phyloP scores from a whole-genome alignment of 1,140 invertebrate genomes.

The Drosophila fuyamai region DNA sequence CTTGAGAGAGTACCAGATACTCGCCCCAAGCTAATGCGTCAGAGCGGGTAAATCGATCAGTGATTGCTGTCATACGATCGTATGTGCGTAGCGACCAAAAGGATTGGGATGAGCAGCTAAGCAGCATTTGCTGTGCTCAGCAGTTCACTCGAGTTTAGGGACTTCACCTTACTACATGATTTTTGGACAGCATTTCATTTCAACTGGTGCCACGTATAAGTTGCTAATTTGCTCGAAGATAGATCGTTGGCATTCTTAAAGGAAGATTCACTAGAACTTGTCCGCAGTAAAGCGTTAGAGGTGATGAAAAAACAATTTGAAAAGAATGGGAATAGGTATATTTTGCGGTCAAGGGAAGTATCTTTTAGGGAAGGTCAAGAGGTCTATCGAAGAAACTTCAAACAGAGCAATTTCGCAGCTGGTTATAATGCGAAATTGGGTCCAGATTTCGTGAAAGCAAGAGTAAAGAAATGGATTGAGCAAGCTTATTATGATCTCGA shows the following conservation, averaged over 20 bases:
- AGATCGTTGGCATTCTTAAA: not conserved
- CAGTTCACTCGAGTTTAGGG: not conserved
- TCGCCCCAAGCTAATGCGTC: slow-evolving; percentile 7
- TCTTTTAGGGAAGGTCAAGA: slow-evolving; percentile 12
- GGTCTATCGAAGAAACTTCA: slow-evolving; percentile 10
- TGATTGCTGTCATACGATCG: not conserved
- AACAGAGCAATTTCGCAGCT: slow-evolving; percentile 3
- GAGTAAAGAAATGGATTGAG: slow-evolving; percentile 7
- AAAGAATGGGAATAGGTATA: slow-evolving; percentile 13
- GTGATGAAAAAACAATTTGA: slow-evolving; percentile 4
- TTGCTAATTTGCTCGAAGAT: too few species aligned
- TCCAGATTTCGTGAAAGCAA: slow-evolving; percentile 14
- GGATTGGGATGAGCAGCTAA: slow-evolving; percentile 2
- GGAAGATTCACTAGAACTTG: too few species aligned
- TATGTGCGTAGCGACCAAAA: not conserved
- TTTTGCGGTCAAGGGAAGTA: slow-evolving; percentile 5
- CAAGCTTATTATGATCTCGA: not conserved
- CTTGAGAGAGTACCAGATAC: not conserved
- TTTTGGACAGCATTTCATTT: too few species aligned
- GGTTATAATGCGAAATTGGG: slow-evolving; percentile 25
- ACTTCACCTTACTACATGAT: not conserved
- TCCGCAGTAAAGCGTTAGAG: not conserved
- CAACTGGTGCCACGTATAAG: too few species aligned
- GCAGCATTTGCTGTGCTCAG: slow-evolving; percentile 3
- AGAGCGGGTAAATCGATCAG: not conserved